phyloP scores from a whole-genome alignment of 2,888 invertebrate species.

The Cylindroiulus punctatus region DNA sequence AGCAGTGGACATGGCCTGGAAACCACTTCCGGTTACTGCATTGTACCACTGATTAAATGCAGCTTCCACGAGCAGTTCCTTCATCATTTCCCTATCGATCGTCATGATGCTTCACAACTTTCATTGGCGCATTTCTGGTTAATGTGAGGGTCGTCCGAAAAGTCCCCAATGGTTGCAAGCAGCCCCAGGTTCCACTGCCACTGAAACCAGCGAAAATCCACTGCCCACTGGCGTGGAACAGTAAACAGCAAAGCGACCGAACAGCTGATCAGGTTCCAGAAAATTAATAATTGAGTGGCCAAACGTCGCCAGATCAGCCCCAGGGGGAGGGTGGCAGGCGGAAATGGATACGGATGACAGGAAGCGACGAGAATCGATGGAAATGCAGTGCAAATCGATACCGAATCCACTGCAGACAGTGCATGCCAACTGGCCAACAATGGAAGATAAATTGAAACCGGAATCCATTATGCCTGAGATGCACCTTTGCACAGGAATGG shows the following conservation, averaged over 20 bases:
- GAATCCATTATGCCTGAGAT: not conserved
- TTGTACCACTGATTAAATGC: no score
- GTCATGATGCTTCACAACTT: no score
- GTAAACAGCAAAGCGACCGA: not conserved
- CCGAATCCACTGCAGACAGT: not conserved
- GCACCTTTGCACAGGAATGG: not conserved
- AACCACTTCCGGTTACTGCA: no score
- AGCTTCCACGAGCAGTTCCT: no score
- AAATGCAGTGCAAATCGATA: not conserved
- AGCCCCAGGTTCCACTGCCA: no score
- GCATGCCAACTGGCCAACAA: not conserved
- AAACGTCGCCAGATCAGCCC: not conserved
- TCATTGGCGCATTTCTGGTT: no score
- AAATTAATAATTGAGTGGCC: slow-evolving; percentile 1
- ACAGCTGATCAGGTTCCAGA: not conserved
- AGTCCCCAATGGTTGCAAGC: no score
- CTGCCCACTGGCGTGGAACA: no score
- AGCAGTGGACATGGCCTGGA: no score
- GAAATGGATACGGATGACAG: slow-evolving; percentile 6
- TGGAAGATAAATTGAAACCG: not conserved
- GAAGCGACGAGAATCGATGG: slow-evolving; percentile 8
- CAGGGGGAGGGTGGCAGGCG: not conserved
- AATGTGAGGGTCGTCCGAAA: no score
- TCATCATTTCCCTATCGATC: no score
- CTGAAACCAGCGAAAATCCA: no score